Evolutionary conservation across 2,113 vertebrate species (phyloP).

Genomic region (Megaceryle torquata): DNA sequence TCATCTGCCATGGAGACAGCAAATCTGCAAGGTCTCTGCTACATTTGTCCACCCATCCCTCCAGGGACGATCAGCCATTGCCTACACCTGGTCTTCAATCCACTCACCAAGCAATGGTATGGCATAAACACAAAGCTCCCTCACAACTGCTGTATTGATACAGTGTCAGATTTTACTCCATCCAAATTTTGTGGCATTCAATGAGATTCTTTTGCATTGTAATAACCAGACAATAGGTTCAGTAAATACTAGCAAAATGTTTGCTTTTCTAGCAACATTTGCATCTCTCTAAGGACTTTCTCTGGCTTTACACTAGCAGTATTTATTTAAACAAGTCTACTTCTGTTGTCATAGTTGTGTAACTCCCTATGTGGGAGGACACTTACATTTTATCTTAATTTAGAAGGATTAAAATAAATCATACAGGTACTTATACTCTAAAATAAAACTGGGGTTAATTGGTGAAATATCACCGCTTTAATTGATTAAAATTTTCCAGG

Average conservation of each 20-base stretch:
- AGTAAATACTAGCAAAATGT: neutral
- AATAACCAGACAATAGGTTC: neutral
- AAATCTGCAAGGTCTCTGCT: neutral
- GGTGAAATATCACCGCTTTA: neutral
- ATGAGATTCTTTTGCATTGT: neutral
- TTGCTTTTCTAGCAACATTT: neutral
- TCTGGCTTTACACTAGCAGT: neutral
- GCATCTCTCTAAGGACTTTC: neutral
- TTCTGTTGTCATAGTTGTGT: neutral
- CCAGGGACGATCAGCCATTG: neutral
- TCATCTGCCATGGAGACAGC: neutral
- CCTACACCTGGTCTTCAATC: neutral
- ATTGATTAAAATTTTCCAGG: neutral
- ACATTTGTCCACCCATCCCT: neutral
- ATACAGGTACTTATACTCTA: neutral
- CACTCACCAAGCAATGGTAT: no score
- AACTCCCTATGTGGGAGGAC: neutral
- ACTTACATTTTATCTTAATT: neutral
- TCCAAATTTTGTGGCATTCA: neutral
- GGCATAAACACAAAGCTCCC: neutral
- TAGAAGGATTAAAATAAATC: neutral
- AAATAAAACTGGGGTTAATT: neutral
- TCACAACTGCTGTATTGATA: neutral
- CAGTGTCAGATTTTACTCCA: neutral
- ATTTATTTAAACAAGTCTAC: neutral